Evolutionary conservation across 1,140 invertebrate genomes (phyloP).

Genomic region (Asobara japonica): DNA sequence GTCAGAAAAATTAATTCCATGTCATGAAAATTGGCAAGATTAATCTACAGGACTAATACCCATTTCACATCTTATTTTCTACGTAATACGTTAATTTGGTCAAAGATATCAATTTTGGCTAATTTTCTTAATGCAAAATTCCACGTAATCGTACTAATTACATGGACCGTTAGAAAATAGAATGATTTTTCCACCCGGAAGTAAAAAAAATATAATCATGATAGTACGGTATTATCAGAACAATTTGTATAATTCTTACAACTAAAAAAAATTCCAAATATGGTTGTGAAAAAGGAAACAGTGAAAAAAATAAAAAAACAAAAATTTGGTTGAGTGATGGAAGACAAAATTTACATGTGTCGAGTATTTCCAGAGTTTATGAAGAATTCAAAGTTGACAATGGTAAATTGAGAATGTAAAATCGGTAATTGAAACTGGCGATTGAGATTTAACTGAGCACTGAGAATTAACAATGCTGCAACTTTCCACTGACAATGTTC

Average conservation of each 20-base stretch:
- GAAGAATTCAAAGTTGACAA: too few relatives aligned
- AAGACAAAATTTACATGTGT: constrained; percentile 81
- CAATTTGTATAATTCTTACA: constrained; percentile 1
- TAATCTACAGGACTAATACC: not conserved
- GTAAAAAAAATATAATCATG: not conserved
- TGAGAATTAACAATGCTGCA: too few relatives aligned
- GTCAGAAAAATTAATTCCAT: not conserved
- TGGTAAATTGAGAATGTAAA: too few relatives aligned
- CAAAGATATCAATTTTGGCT: not conserved
- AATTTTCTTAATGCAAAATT: not conserved
- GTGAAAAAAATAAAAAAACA: constrained; percentile 15
- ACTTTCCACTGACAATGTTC: too few relatives aligned
- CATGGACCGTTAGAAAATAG: not conserved
- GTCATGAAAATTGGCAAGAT: constrained; percentile 1
- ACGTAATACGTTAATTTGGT: not conserved
- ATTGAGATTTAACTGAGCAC: too few relatives aligned
- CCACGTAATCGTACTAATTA: not conserved
- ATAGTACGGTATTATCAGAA: not conserved
- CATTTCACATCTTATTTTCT: not conserved
- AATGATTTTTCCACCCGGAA: not conserved
- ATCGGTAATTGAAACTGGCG: too few relatives aligned
- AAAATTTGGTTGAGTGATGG: constrained; percentile 13
- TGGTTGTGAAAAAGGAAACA: constrained; percentile 1
- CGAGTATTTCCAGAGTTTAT: constrained; percentile 94
- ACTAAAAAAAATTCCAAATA: not conserved